Base-by-base conservation (phyloP, 2,797 vertebrate genomes). In the Danio albolineatus region DNA sequence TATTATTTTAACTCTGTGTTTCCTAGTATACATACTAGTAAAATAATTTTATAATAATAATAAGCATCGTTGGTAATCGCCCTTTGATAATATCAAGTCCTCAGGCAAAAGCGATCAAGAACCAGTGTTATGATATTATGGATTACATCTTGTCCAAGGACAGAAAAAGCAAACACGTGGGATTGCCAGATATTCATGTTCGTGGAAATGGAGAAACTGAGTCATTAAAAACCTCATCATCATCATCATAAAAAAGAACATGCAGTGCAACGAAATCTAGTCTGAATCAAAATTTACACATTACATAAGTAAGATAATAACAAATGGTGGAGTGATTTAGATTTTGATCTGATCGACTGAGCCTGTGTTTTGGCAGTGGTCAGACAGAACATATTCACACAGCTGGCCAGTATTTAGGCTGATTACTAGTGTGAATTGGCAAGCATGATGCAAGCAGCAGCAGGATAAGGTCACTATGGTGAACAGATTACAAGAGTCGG, bases 281-380 rank as follows among this genome's bases (percentile, higher is more conserved):
- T 43, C 14, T 43, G 16, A 77, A 71, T 38, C 57, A 36, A 56
- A n/a, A 62, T 74, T 74, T 57, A 57, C 36, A 62, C 56, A 49
- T 75, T 75, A 73, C 74, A 66, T 78, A 82, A 78, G 67, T 44
- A 51, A 60, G 73, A 54, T 70, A 51, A 70, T 10, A 60, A 70
- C 48, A 66, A 75, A 48, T 76, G 75, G 73, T 44, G 66, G 88
- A 85, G 85, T 89, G 88, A 86, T 86, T 78, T 82, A 21, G 70
- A 73, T 83, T 88, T 88, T 87, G 79, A 88, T 86, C 86, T 76
- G 82, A 88, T 74, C 86, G 85, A 90, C 86, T 67, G 69, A 72
- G 69, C 70, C 38, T 57, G 41, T 54, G 48, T 74, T 81, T 82
- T 76, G 73, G 70, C 78, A 75, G 64, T 71, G 66, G 36, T 16